phyloP scores from a whole-genome alignment of 2,888 invertebrate species.

The Muschampia plurimacula region DNA sequence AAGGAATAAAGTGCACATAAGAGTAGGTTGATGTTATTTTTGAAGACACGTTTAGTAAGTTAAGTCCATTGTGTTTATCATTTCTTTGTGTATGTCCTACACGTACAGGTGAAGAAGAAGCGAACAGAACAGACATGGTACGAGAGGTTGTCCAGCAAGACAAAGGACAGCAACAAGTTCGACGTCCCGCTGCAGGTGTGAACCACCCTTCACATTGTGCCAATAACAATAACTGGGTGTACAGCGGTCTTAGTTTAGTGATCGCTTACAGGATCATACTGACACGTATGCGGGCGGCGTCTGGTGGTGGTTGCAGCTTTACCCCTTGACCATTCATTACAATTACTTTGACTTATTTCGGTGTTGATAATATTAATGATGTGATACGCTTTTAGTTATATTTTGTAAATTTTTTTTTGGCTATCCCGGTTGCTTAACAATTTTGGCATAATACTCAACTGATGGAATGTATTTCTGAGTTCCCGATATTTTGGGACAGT shows the following conservation, averaged over 20 bases:
- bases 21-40: not conserved
- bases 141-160: slow-evolving; percentile 73
- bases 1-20: not conserved
- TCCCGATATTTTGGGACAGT: too few relatives aligned
- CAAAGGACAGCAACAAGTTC: slow-evolving; percentile 61
- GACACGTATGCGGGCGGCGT: not conserved
- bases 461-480: too few relatives aligned
- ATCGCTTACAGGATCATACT: not conserved
- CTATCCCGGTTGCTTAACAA: too few relatives aligned
- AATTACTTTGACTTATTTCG: not conserved
- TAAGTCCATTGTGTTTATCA: not conserved
- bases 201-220: slow-evolving; percentile 38
- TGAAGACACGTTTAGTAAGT: not conserved
- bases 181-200: slow-evolving; percentile 74
- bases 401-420: too few relatives aligned
- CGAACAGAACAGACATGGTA: slow-evolving; percentile 73
- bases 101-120: slow-evolving; percentile 67
- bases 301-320: slow-evolving; percentile 34
- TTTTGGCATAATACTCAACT: too few relatives aligned
- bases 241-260: not conserved
- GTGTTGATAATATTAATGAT: too few relatives aligned
- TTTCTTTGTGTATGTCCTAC: slow-evolving; percentile 20
- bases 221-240: slow-evolving; percentile 2
- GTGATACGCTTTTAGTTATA: too few relatives aligned
- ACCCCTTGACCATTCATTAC: not conserved